Percentiles rank a stretch among this genome's conserved stretches.
Conservation (phyloP, 2,113 vertebrate genomes). For the Nothocercus nigrocapillus region DNA sequence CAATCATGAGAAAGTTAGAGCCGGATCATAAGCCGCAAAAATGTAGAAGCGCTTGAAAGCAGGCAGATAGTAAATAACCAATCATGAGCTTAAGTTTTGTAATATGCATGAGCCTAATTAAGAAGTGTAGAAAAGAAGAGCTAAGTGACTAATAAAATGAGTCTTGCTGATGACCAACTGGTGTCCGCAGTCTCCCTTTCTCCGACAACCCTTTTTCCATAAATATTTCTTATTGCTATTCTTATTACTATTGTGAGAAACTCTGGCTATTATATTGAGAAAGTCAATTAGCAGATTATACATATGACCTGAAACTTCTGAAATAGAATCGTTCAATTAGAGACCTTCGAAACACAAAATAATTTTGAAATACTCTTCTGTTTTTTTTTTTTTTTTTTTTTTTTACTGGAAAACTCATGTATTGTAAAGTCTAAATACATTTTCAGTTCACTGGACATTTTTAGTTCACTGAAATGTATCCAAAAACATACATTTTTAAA, state of each 20-base stretch:
- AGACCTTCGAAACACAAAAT: background rate
- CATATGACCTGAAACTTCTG: background rate
- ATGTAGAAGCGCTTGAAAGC: too few relatives aligned
- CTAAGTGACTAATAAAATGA: too few relatives aligned
- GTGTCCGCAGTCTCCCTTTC: too few relatives aligned
- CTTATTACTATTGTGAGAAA: constrained; percentile 7
- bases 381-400: background rate
- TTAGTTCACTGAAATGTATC: background rate
- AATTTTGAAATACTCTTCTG: background rate
- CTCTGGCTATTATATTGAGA: constrained; percentile 33
- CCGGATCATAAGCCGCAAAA: too few relatives aligned
- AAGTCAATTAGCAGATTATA: constrained; percentile 19
- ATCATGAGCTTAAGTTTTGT: too few relatives aligned
- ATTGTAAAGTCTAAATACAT: background rate
- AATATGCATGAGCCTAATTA: too few relatives aligned
- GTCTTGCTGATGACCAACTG: too few relatives aligned
- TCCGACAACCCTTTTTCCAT: background rate
- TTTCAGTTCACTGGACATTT: background rate
- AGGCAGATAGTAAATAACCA: too few relatives aligned
- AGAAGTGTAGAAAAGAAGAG: too few relatives aligned
- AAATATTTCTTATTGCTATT: background rate
- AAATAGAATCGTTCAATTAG: background rate
- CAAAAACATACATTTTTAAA: background rate
- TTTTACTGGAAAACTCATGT: background rate
- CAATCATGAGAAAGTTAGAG: too few relatives aligned